Evolutionary conservation across 2,113 vertebrate genomes (phyloP).

Genomic region (Sinocyclocheilus grahami): DNA sequence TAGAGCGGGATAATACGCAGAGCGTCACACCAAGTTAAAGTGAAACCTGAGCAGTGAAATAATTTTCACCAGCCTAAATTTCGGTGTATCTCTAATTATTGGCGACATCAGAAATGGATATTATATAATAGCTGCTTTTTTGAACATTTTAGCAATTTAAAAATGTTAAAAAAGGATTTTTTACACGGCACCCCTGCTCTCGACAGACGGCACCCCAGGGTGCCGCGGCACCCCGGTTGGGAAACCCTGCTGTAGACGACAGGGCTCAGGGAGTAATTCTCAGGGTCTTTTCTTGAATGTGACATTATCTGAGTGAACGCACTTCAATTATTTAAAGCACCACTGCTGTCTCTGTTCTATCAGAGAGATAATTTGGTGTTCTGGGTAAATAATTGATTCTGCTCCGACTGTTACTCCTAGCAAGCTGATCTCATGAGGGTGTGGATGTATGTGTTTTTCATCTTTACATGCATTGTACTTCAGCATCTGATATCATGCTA

Average conservation of each 20-base stretch:
- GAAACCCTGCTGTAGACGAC: neutral
- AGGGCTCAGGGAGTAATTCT: neutral
- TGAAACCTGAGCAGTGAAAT: too few relatives aligned
- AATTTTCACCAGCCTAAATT: too few relatives aligned
- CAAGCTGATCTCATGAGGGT: neutral
- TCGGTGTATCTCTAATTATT: too few relatives aligned
- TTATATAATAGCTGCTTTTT: too few relatives aligned
- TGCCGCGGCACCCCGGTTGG: too few relatives aligned
- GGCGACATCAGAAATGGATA: too few relatives aligned
- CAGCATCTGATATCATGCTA: neutral
- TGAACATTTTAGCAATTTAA: too few relatives aligned
- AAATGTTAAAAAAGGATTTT: too few relatives aligned
- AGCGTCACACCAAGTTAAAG: too few relatives aligned
- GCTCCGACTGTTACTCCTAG: slow-evolving; percentile 1
- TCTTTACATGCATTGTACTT: neutral
- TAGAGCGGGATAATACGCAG: too few relatives aligned
- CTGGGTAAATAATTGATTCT: slow-evolving; percentile 60
- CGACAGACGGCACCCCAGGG: too few relatives aligned
- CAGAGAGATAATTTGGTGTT: slow-evolving; percentile 47
- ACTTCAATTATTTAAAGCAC: slow-evolving; percentile 56
- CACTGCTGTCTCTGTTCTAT: slow-evolving; percentile 30
- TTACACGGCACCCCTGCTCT: too few relatives aligned
- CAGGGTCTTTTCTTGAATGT: slow-evolving; percentile 35
- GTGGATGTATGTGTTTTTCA: slow-evolving; percentile 19
- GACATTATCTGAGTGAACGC: slow-evolving; percentile 48